Percentiles rank a stretch among this genome's conserved stretches.
Conservation (phyloP, 2,888 invertebrate species). For the Callosobruchus maculatus region DNA sequence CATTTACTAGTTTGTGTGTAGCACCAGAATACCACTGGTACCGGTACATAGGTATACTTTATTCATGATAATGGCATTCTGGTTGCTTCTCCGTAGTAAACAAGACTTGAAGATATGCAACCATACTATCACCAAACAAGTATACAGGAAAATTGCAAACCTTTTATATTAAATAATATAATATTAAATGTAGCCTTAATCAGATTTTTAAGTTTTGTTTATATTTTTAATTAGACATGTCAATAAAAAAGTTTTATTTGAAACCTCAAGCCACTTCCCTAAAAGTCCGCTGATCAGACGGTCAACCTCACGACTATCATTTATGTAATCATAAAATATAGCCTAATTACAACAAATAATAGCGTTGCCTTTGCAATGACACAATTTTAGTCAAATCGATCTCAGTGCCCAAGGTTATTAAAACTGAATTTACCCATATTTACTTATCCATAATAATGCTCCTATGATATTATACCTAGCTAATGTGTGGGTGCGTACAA, state of each 20-base stretch:
- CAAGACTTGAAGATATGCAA: neutral
- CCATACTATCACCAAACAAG: neutral
- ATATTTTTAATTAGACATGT: no score
- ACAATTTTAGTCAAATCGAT: slow-evolving; percentile 2
- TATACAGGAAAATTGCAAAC: neutral
- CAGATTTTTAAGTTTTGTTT: no score
- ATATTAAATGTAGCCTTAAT: no score
- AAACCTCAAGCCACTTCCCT: neutral
- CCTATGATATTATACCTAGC: slow-evolving; percentile 14
- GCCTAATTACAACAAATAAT: neutral
- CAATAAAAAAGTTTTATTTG: no score
- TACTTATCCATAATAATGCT: slow-evolving; percentile 14
- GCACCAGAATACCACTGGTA: no score
- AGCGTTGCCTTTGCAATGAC: neutral
- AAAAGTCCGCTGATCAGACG: neutral
- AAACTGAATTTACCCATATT: slow-evolving; percentile 10
- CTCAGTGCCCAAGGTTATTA: slow-evolving; percentile 11
- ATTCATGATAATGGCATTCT: no score
- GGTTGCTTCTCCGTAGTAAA: no score
- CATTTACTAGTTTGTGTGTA: no score
- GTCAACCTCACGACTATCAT: neutral
- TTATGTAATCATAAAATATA: neutral
- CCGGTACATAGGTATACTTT: no score
- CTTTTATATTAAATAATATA: no score
- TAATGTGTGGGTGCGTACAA: slow-evolving; percentile 7